Base-by-base conservation (phyloP, 2,797 vertebrate species). In the Lutjanus campechanus region DNA sequence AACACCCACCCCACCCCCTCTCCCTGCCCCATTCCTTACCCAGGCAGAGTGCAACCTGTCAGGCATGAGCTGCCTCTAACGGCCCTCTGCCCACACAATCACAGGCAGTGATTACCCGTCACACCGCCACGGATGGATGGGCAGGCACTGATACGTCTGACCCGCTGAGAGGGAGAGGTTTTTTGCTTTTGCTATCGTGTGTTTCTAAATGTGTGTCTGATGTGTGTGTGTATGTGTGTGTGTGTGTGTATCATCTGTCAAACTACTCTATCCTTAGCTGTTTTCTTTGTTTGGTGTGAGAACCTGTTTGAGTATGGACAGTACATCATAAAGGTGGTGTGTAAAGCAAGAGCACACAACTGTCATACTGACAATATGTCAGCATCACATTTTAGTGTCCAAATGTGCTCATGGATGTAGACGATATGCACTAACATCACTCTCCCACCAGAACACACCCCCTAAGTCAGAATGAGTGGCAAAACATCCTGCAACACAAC, bases 91-190 rank as follows among this genome's bases (percentile, higher is more conserved):
- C 86, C 85, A 87, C 76, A 88, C 91, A 93, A 94, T 95, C 92
- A 95, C 90, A 92, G 92, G 70, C 86, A 88, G 91, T 94, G 94
- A 96, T 94, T 95, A 94, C 90, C 90, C 89, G 76, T 95, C 93
- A 95, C 86, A 78, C 70, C 15, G 72, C 71, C 79, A 85, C 36
- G 85, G 93, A 93, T 91, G 90, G 90, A 95, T 92, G 85, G 89
- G 83, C 89, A 90, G 83, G 74, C 82, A 83, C 65, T 85, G 87
- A 92, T 88, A 92, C 8, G 75, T 79, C 90, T 88, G 89, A 89
- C 79, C 85, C 61, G 2, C 81, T 77, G 88, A 86, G 79, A 86
- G 59, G 75, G 69, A 85, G 74, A 86, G 81, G 29, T 83, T 82
- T 90, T 81, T 82, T 72, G 63, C 44, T 78, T 82, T 85, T 77